Conservation (phyloP, 2,113 vertebrate genomes). For the Vombatus ursinus region DNA sequence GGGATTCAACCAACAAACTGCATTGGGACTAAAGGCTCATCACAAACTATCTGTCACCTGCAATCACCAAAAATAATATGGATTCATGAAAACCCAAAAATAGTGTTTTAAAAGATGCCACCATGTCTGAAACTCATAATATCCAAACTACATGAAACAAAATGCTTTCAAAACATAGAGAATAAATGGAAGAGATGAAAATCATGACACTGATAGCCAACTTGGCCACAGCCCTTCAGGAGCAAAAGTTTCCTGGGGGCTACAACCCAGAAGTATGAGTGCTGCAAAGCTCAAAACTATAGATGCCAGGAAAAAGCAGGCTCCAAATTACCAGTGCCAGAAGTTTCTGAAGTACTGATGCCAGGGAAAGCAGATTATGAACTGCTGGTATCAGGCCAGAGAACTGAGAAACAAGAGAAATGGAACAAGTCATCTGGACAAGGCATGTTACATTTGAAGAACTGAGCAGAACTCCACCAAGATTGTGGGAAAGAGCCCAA, state of each 20-base stretch:
- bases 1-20: neutral
- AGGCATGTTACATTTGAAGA: neutral
- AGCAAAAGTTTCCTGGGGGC: neutral
- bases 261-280: neutral
- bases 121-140: neutral
- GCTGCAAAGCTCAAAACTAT: neutral
- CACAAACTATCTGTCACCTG: neutral
- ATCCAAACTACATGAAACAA: neutral
- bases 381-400: neutral
- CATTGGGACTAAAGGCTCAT: neutral
- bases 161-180: neutral
- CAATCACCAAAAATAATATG: neutral
- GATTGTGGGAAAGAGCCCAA: neutral
- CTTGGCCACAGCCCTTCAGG: neutral
- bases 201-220: neutral
- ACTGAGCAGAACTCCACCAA: neutral
- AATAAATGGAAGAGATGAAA: neutral
- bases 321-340: neutral
- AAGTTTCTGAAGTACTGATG: neutral
- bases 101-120: neutral
- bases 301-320: neutral
- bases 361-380: neutral
- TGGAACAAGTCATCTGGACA: neutral
- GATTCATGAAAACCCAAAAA: neutral
- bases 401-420: neutral